Base-by-base conservation (phyloP, 2,113 vertebrate genomes). In the Camelus dromedarius region DNA sequence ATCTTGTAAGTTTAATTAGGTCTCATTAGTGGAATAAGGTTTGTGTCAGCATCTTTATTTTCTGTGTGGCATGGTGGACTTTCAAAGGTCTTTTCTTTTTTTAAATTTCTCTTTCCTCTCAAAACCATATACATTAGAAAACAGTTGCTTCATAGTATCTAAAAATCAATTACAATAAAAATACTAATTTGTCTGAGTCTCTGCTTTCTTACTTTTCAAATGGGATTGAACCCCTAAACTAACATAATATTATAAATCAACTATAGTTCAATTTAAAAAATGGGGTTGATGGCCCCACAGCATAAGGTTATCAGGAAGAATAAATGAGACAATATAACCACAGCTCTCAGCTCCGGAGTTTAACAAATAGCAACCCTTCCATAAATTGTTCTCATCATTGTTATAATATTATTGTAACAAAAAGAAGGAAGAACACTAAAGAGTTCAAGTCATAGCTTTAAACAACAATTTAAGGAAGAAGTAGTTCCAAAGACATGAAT, bases 121-220 rank as follows among this genome's bases (percentile, higher is more conserved):
- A 69, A 93, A 93, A 19, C 42, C 15, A n/a, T 18, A 54, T 2
- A 72, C 16, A 12, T 80, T 96, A 83, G 62, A 79, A 88, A 95
- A 84, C 20, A 35, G 22, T 58, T 87, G 84, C 11, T 87, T 92
- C 38, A 19, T 64, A 56, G 20, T 90, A 50, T 54, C 54, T 93
- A 24, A 42, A 70, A 88, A 46, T 35, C 64, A 95, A 19, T 73
- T 79, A 83, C 91, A 96, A 84, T 19, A 72, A 18, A 24, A 91
- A 64, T 48, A 32, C 10, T 56, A n/a, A 64, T 82, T 95, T 76
- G 6, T 58, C 5, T 46, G 64, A 72, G 35, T 62, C 14, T 6
- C 8, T 72, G 18, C 79, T 30, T 91, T 56, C 75, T 91, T 18
- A 69, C 16, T 38, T 66, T 84, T 82, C 28, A 79, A 70, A 69